Evolutionary conservation across 2,888 invertebrate species (phyloP).

Genomic region (Dorcus parallelipipedus): DNA sequence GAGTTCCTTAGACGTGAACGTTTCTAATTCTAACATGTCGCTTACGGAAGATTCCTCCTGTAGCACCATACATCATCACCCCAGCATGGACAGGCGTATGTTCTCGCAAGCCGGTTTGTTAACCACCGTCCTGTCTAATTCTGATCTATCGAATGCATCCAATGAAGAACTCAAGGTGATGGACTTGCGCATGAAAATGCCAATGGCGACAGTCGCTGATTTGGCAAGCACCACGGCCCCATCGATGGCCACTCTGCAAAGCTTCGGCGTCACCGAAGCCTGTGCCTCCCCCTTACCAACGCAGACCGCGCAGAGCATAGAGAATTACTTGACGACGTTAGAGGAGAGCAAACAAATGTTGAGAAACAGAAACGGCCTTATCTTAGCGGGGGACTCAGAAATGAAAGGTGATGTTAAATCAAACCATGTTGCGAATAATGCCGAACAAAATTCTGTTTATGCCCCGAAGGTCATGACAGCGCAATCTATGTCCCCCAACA

Average conservation of each 20-base stretch:
- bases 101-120: constrained; percentile 13
- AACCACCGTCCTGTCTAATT: constrained; percentile 3
- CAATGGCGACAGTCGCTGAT: constrained; percentile 51
- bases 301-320: constrained; percentile 59
- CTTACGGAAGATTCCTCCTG: constrained; percentile 48
- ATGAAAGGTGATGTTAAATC: not conserved
- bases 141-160: constrained; percentile 11
- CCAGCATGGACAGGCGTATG: not conserved
- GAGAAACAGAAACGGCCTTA: constrained; percentile 1
- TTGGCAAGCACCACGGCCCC: constrained; percentile 55
- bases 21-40: constrained; percentile 46
- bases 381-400: not conserved
- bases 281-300: constrained; percentile 51
- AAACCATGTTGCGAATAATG: not conserved
- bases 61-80: constrained; percentile 25
- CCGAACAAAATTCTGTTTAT: constrained; percentile 10
- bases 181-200: constrained; percentile 66
- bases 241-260: constrained; percentile 52
- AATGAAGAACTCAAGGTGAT: constrained; percentile 52
- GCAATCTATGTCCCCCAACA: constrained; percentile 23
- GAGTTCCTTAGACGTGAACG: constrained; percentile 48
- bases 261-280: constrained; percentile 51
- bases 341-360: constrained; percentile 40
- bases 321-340: constrained; percentile 57
- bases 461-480: constrained; percentile 7